Percentiles rank a stretch among this genome's conserved stretches.
Conservation (phyloP, 1,140 invertebrate genomes). For the Kradibia gibbosae region DNA sequence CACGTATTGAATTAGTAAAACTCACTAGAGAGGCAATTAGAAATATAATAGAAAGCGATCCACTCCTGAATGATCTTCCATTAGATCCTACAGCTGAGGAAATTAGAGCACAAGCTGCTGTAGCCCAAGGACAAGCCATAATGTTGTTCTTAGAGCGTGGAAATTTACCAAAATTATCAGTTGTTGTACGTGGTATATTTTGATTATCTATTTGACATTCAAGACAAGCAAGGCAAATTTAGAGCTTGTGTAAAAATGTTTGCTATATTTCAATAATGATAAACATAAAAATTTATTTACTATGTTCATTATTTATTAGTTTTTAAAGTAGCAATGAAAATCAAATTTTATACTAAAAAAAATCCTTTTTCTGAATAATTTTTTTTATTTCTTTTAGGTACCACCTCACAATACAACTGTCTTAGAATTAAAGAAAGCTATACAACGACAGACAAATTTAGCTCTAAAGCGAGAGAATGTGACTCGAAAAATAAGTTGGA, state of each 20-base stretch:
- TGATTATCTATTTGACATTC: neutral
- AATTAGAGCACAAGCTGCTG: slow-evolving; percentile 67
- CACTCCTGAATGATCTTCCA: slow-evolving; percentile 63
- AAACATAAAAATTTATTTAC: too few relatives aligned
- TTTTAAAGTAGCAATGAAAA: too few relatives aligned
- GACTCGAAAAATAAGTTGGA: slow-evolving; percentile 69
- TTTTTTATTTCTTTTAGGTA: slow-evolving; percentile 58
- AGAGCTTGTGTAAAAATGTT: neutral
- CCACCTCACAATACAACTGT: slow-evolving; percentile 65
- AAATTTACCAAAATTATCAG: slow-evolving; percentile 62
- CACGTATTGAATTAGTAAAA: slow-evolving; percentile 65
- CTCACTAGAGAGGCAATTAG: slow-evolving; percentile 65
- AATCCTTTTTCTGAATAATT: too few relatives aligned
- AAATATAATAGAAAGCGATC: slow-evolving; percentile 68
- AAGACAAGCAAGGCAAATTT: slow-evolving; percentile 18
- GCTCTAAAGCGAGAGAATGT: slow-evolving; percentile 63
- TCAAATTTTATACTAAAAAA: too few relatives aligned
- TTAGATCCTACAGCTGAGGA: slow-evolving; percentile 68
- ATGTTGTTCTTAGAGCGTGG: slow-evolving; percentile 66
- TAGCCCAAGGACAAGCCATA: slow-evolving; percentile 69
- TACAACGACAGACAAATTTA: slow-evolving; percentile 65
- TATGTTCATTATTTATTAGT: too few relatives aligned
- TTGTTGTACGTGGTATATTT: slow-evolving; percentile 62
- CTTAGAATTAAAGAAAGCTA: slow-evolving; percentile 66
- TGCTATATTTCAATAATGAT: too few relatives aligned